These are phyloP conservation scores for Pogonomyrmex californicus DNA, from an alignment of 1,140 invertebrate genomes.

Conservation along the genomic window DNA sequence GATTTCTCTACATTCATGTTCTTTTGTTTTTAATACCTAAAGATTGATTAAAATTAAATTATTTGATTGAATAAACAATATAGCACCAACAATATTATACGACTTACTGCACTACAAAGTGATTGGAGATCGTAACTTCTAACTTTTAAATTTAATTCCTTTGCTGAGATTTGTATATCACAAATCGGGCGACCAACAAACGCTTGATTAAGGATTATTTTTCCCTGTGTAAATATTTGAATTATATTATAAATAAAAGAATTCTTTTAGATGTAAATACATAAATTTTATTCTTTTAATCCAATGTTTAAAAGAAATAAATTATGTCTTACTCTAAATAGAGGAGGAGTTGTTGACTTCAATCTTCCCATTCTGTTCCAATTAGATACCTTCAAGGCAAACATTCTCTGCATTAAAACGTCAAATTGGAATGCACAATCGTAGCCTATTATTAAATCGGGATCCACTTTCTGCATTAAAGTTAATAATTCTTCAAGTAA, in stretches of 20 bases:
- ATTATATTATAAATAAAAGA: neutral
- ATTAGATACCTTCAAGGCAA: constrained; percentile 91
- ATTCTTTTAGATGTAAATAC: too few relatives aligned
- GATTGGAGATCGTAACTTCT: constrained; percentile 97
- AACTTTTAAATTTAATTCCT: constrained; percentile 95
- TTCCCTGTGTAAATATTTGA: constrained; percentile 84
- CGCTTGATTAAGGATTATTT: constrained; percentile 86
- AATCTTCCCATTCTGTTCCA: constrained; percentile 97
- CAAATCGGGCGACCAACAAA: constrained; percentile 95
- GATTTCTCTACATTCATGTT: constrained; percentile 90
- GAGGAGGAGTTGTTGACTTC: constrained; percentile 88
- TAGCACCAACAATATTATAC: neutral
- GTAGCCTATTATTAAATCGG: constrained; percentile 97
- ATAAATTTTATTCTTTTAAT: neutral
- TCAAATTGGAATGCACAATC: constrained; percentile 96
- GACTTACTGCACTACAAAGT: constrained; percentile 90
- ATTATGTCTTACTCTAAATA: constrained; percentile 74
- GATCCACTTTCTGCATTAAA: constrained; percentile 95
- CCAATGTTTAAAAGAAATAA: constrained; percentile 4
- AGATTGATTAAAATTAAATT: constrained; percentile 38
- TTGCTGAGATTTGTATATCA: constrained; percentile 97
- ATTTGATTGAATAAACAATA: constrained; percentile 16
- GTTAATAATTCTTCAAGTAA: constrained; percentile 94
- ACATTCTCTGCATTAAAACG: constrained; percentile 94
- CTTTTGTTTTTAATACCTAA: constrained; percentile 90